Evolutionary conservation across 1,140 invertebrate genomes (phyloP).

Genomic region (Nebria ingens): DNA sequence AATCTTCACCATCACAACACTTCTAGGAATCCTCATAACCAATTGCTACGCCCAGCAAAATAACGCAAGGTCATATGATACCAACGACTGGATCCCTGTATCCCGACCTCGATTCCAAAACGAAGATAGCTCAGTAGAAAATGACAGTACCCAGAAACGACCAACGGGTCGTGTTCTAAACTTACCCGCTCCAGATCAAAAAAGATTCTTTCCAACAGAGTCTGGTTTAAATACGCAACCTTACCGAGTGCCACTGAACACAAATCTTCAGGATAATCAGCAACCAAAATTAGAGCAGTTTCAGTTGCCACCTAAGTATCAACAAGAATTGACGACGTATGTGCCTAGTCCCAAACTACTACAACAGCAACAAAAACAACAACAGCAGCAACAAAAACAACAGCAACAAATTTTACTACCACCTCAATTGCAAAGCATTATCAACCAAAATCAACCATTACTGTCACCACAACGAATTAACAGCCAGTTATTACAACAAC

Average conservation of each 20-base stretch:
- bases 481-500: conserved; percentile 13
- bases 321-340: background rate
- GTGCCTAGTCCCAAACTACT: conserved; percentile 13
- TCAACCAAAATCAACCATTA: conserved; percentile 16
- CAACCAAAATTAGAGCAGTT: background rate
- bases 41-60: background rate
- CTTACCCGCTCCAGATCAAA: conserved; percentile 31
- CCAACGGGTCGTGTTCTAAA: conserved; percentile 39
- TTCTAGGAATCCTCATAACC: background rate
- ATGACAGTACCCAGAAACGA: conserved; percentile 32
- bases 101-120: conserved; percentile 15
- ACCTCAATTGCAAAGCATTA: background rate
- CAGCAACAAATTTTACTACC: background rate
- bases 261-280: conserved; percentile 15
- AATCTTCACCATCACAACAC: background rate
- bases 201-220: conserved; percentile 35
- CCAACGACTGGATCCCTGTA: conserved; percentile 31
- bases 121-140: conserved; percentile 13
- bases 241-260: conserved; percentile 12
- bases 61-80: conserved; percentile 21
- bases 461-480: no score
- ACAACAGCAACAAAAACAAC: background rate
- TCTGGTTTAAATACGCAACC: conserved; percentile 15
- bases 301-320: background rate
- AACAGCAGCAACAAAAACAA: background rate